These are phyloP conservation scores for Odiellus spinosus DNA, from an alignment of 2,888 invertebrate genomes.

Conservation along the genomic window DNA sequence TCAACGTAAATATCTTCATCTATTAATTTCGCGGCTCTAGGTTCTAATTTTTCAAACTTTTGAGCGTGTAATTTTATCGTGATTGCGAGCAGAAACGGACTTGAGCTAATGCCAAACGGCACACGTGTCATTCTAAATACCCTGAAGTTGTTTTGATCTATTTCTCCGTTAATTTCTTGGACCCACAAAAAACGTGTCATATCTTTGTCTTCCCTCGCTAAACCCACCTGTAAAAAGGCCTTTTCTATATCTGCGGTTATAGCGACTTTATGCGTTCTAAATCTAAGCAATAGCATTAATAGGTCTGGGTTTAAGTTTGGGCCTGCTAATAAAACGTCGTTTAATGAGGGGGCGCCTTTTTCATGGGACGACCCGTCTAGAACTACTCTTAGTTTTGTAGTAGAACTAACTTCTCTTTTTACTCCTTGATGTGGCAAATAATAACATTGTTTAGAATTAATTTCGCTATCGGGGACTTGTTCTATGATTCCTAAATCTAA, in stretches of 20 bases:
- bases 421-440: too few relatives aligned
- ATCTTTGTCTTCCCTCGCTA: constrained; percentile 4
- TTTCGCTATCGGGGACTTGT: too few relatives aligned
- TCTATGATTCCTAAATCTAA: too few relatives aligned
- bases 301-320: constrained; percentile 5
- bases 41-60: constrained; percentile 2
- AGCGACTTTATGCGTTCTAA: constrained; percentile 12
- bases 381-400: constrained; percentile 1
- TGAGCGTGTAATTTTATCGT: constrained; percentile 1
- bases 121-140: background rate
- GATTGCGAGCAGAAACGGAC: constrained; percentile 1
- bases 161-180: background rate
- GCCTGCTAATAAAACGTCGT: constrained; percentile 4
- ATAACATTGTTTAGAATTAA: too few relatives aligned
- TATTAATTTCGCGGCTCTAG: background rate
- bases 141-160: too few relatives aligned
- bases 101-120: background rate
- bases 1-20: constrained; percentile 1
- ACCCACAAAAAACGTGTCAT: constrained; percentile 7
- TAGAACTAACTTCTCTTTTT: too few relatives aligned
- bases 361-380: constrained; percentile 8
- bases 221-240: constrained; percentile 7
- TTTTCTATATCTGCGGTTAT: constrained; percentile 9
- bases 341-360: constrained; percentile 3
- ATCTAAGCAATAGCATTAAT: constrained; percentile 1